A percentile compares a stretch with the other conserved stretches of the same genome.
Evolutionary conservation across 2,888 invertebrate genomes (phyloP).

Genomic region (Panopea generosa): DNA sequence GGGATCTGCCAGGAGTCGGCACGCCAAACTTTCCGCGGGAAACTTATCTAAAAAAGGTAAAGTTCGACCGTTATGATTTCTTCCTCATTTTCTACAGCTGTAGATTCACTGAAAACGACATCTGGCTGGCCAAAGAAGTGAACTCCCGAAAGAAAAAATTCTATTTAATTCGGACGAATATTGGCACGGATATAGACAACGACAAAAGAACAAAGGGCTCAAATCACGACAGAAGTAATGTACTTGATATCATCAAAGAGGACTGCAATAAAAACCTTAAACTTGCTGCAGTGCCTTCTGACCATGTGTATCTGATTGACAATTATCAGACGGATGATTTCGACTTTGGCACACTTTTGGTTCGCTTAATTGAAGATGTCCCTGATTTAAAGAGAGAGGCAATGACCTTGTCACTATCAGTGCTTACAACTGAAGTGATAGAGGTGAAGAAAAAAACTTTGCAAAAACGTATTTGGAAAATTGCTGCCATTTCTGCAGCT

Average conservation of each 20-base stretch:
- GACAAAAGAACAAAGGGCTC: background rate
- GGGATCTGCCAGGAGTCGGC: slow-evolving; percentile 47
- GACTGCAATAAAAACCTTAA: background rate
- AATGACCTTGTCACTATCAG: slow-evolving; percentile 3
- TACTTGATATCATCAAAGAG: background rate
- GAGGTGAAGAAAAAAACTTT: slow-evolving; percentile 3
- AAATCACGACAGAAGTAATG: background rate
- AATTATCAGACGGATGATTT: slow-evolving; percentile 7
- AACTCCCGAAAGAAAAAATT: slow-evolving; percentile 11
- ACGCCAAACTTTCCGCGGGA: slow-evolving; percentile 28
- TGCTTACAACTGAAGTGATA: slow-evolving; percentile 4
- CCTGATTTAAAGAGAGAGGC: slow-evolving; percentile 14
- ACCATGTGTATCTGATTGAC: background rate
- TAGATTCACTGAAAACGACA: slow-evolving; percentile 35
- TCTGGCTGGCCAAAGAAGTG: slow-evolving; percentile 30
- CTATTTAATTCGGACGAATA: slow-evolving; percentile 33
- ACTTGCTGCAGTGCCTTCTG: background rate
- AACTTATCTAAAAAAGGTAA: slow-evolving; percentile 18
- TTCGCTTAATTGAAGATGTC: background rate
- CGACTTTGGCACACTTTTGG: slow-evolving; percentile 1
- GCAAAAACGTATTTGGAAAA: background rate
- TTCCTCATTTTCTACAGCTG: slow-evolving; percentile 15
- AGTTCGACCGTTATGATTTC: slow-evolving; percentile 17
- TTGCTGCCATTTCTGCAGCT: background rate
- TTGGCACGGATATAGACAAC: slow-evolving; percentile 12